Evolutionary conservation across 2,888 invertebrate species (phyloP).

Genomic region (Neoscelio sp.): DNA sequence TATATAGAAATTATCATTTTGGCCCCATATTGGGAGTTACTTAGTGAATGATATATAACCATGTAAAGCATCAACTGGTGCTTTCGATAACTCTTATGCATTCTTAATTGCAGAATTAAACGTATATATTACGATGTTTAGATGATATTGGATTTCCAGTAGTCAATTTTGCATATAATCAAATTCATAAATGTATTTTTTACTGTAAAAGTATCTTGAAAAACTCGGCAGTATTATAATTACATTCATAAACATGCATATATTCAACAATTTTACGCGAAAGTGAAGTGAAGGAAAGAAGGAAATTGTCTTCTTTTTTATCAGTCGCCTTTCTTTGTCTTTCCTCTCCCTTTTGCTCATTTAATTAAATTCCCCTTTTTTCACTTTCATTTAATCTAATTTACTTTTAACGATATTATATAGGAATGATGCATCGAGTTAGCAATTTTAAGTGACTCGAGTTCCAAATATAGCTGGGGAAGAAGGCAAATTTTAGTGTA

Average conservation of each 20-base stretch:
- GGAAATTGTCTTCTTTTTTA: not conserved
- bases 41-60: too few species aligned
- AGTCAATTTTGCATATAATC: too few species aligned
- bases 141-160: too few species aligned
- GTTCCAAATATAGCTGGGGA: not conserved
- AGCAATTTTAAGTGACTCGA: not conserved
- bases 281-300: not conserved
- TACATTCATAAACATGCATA: not conserved
- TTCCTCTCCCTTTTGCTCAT: not conserved
- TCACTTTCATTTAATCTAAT: constrained; percentile 23
- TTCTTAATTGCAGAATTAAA: too few species aligned
- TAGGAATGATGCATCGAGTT: constrained; percentile 10
- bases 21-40: too few species aligned
- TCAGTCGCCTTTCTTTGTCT: not conserved
- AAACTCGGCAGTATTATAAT: constrained; percentile 13
- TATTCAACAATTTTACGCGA: not conserved
- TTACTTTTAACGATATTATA: constrained; percentile 13
- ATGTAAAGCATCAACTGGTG: too few species aligned
- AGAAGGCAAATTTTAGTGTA: not conserved
- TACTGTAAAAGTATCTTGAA: too few species aligned
- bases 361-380: constrained; percentile 30
- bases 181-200: too few species aligned
- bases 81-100: too few species aligned
- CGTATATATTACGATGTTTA: too few species aligned
- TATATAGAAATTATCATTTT: too few species aligned